These are phyloP conservation scores for Eumeta japonica DNA, from an alignment of 1,140 invertebrate species.

Conservation along the genomic window DNA sequence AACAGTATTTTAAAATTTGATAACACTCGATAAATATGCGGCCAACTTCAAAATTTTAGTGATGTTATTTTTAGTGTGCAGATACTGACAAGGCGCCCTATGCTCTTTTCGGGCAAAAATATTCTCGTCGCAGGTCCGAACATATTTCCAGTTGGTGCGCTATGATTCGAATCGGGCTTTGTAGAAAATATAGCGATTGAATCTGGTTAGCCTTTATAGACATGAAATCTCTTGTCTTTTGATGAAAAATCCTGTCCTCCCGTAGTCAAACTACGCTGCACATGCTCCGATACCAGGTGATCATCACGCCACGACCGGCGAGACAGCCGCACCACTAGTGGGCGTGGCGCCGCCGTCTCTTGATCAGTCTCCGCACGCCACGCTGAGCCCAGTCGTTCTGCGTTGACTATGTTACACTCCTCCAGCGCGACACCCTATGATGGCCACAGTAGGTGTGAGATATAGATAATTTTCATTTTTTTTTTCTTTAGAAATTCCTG, in stretches of 20 bases:
- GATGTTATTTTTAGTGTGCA: conserved; percentile 3
- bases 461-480: too few species aligned
- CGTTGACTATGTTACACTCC: too few species aligned
- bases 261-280: conserved; percentile 2
- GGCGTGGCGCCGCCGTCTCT: background rate
- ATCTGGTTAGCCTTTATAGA: conserved; percentile 3
- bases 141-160: conserved; percentile 7
- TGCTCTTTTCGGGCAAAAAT: conserved; percentile 1
- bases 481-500: too few species aligned
- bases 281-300: background rate
- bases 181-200: too few species aligned
- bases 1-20: too few species aligned
- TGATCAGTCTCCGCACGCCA: too few species aligned
- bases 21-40: too few species aligned
- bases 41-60: too few species aligned
- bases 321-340: conserved; percentile 4
- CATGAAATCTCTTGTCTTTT: background rate
- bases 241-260: conserved; percentile 1
- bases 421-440: too few species aligned
- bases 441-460: background rate
- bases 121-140: conserved; percentile 5
- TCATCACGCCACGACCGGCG: conserved; percentile 3
- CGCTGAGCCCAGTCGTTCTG: too few species aligned
- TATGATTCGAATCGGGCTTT: background rate
- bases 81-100: background rate